phyloP scores from a whole-genome alignment of 2,113 vertebrate genomes.

The Callionymus lyra region DNA sequence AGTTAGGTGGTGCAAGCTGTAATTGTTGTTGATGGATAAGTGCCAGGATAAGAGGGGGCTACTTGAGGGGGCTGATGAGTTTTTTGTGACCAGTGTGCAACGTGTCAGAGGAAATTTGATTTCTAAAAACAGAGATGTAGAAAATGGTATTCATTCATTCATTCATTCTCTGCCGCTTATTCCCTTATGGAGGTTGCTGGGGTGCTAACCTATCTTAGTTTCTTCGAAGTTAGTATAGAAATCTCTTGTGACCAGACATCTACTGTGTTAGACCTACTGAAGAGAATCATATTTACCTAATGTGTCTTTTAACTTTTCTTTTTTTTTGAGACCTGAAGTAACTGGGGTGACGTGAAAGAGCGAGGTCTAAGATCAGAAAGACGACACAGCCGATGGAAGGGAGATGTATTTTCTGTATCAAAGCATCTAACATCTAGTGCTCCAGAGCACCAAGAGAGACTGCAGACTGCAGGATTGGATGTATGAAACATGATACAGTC shows the following conservation, averaged over 20 bases:
- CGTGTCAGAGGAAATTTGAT: too few species aligned
- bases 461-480: conserved; percentile 25
- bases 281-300: conserved; percentile 36
- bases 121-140: too few species aligned
- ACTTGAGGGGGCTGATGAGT: too few species aligned
- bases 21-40: background rate
- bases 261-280: too few species aligned
- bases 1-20: background rate
- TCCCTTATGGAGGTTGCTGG: too few species aligned
- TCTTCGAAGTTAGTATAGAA: too few species aligned
- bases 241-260: too few species aligned
- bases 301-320: conserved; percentile 41
- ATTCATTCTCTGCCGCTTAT: too few species aligned
- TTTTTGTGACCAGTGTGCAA: too few species aligned
- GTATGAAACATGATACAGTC: conserved; percentile 20
- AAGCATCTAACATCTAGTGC: conserved; percentile 28
- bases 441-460: conserved; percentile 26
- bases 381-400: conserved; percentile 1
- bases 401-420: conserved; percentile 54
- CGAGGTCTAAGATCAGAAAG: conserved; percentile 1
- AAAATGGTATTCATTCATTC: too few species aligned
- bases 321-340: conserved; percentile 20
- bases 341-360: conserved; percentile 3
- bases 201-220: too few species aligned
- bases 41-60: background rate